Conservation (phyloP, 2,113 vertebrate species). For the Pionites leucogaster region DNA sequence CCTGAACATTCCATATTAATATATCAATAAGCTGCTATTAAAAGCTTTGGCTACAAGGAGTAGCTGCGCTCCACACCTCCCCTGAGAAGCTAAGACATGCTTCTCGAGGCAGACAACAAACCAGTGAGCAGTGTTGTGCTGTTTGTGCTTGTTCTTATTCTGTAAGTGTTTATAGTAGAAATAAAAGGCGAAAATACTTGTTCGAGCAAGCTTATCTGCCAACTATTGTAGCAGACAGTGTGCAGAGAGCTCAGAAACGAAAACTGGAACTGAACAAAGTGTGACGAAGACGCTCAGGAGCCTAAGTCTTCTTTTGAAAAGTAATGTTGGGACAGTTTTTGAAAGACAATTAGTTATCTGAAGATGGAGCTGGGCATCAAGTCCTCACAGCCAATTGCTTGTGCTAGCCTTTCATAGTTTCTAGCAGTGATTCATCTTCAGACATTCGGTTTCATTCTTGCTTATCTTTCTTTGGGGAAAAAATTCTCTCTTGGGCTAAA, state of each 20-base stretch:
- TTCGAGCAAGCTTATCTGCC: slow-evolving; percentile 31
- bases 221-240: background rate
- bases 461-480: background rate
- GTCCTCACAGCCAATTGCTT: background rate
- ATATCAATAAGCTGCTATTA: background rate
- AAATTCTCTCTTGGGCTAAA: background rate
- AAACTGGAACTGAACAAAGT: background rate
- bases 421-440: background rate
- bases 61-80: background rate
- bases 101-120: background rate
- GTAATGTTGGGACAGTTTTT: background rate
- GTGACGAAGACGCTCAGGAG: background rate
- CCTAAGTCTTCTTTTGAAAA: background rate
- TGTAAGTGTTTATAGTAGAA: background rate
- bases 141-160: slow-evolving; percentile 9
- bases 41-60: background rate
- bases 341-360: background rate
- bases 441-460: background rate
- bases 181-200: slow-evolving; percentile 27
- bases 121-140: background rate
- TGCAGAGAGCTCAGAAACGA: background rate
- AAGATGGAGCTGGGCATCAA: background rate
- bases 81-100: background rate
- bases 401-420: background rate
- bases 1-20: background rate